Evolutionary conservation across 1,140 invertebrate species (phyloP), one percentile per base, ranked within the genome.

Genomic region (Bombus picipes): DNA sequence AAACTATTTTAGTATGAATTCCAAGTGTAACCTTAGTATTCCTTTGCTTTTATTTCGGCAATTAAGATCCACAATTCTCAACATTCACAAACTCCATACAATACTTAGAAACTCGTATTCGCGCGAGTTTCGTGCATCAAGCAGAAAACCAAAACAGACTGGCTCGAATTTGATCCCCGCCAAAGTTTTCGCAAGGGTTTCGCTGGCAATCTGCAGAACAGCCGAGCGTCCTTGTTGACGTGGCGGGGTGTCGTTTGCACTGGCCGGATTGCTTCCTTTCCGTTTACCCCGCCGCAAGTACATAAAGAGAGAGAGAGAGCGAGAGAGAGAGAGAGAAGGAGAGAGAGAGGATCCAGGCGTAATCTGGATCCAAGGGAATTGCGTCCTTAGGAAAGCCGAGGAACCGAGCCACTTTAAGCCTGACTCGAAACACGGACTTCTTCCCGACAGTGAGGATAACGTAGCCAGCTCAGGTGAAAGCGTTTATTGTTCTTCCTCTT

Each of bases 281-380:
- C 83, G 83, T 79, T 84, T 84, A 72, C 66, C 65, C 32, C 37
- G 65, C 82, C 75, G n/a, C 82, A 78, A 84, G 74, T 78, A 77
- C 43, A 75, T 78, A 78, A 18, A 65, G 12, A 25, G 10, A 79
- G 28, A 34, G 34, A n/a, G 28, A n/a, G 28, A 0, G 10, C 10
- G 57, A 59, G 25, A 59, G 25, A 22, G 18, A 9, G 39, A 6
- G 0, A 1, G 41, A 62, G 28, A n/a, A n/a, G n/a, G n/a, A n/a
- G 57, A 4, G 28, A 57, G 25, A 70, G 28, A 37, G 6, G 39
- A 71, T 41, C 39, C 66, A 9, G 39, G 39, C 66, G 76, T 80
- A 84, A 84, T 79, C 83, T 79, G 76, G 53, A 84, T 65, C 66
- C 75, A 84, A 80, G 83, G 73, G 83, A 84, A 79, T 80, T 77